Base-by-base conservation (phyloP, 2,797 vertebrate genomes). In the Myotis pilosus region DNA sequence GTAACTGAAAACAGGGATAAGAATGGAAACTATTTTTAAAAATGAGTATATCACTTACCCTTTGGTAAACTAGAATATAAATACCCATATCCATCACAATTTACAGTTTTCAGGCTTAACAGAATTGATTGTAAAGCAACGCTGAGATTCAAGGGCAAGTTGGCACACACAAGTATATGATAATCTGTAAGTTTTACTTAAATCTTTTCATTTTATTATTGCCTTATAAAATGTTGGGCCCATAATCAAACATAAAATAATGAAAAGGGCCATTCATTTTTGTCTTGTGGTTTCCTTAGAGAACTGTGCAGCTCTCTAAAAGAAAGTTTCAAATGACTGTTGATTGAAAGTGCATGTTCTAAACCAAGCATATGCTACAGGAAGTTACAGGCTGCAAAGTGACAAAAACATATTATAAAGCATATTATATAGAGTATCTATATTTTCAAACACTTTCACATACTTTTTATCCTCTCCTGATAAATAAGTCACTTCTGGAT, bases 11-110 rank as follows among this genome's bases (percentile, higher is more conserved):
- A 49, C 15, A 85, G 47, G 36, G 23, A 89, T 68, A 79, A 93
- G 64, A 87, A 69, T 89, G 84, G 95, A 87, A 95, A 94, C 62
- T 81, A 72, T 81, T 91, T 92, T 81, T 66, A 13, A 89, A 94
- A 92, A 51, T 81, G 83, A 80, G n/a, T 64, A 30, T 92, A 89
- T 90, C 71, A 60, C 28, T 75, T 94, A 69, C 44, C 8, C 5
- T 89, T 87, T 36, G 11, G 60, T 85, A 92, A 89, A n/a, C 53
- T 94, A 60, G 53, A 83, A 69, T 69, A 74, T 66, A n/a, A 30
- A 75, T 25, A 69, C 16, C 10, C 49, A 23, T 47, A 87, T 66
- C 30, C 13, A 87, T 72, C 44, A 15, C 19, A 86, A 92, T 84
- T 93, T 33, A 81, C 9, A 53, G 69, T 53, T 86, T 78, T n/a